Base-by-base conservation (phyloP, 2,113 vertebrate species). In the Cygnus buccinator region DNA sequence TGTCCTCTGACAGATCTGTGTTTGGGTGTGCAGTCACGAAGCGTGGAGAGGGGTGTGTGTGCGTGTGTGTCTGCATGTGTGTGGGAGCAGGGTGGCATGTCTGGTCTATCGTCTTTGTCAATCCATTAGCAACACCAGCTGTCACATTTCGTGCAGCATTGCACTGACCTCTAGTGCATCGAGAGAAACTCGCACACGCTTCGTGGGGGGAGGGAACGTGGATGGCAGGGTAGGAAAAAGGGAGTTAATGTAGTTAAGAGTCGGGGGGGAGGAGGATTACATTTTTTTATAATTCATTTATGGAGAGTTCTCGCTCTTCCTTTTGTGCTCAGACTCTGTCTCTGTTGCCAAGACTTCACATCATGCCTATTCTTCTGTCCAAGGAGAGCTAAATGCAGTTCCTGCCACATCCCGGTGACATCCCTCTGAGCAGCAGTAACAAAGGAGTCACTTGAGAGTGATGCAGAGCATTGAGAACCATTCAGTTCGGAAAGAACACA, bases 81-180 rank as follows among this genome's bases (percentile, higher is more conserved):
- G 67, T 43, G 70, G 41, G 54, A 70, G 82, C 57, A 9, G 52
- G 66, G 80, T 4, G 4, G 66, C 26, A 5, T 1, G 68, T 16
- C 82, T 59, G 68, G 84, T 85, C 87, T 63, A 1, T 17, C 71
- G 43, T 4, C 75, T 33, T 71, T 17, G 43, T 21, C 55, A 43
- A 26, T 7, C 22, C 82, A 15, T 4, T 50, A 55, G 57, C 10
- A 50, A 14, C 94, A 44, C 21, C 82, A 37, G 95, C 82, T 73
- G 84, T 17, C 67, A 39, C 57, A 4, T 28, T 57, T 41, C 44
- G 5, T 1, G 26, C 4, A 59, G 93, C 88, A 9, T 71, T 39
- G 88, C 83, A 96, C 92, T 94, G 96, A 96, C 95, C 96, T 89
- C 95, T 96, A 96, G 95, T 31, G 96, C 48, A 72, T 11, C 22